phyloP scores from a whole-genome alignment of 2,888 invertebrate genomes.

The Dicyrtomina minuta region DNA sequence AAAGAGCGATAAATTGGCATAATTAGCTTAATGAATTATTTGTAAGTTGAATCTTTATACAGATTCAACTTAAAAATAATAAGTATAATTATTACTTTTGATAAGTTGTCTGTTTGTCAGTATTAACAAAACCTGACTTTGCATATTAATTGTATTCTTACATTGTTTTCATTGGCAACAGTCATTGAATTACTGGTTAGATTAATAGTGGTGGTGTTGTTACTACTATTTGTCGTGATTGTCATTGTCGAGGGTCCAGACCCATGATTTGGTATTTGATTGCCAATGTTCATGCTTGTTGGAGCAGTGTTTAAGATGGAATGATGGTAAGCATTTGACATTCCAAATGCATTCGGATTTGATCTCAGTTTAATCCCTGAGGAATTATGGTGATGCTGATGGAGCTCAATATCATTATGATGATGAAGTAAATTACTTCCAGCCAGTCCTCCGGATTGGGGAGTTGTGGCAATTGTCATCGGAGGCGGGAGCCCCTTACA shows the following conservation, averaged over 20 bases:
- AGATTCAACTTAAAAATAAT: background rate
- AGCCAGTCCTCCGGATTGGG: background rate
- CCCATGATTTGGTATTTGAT: background rate
- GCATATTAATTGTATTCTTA: conserved; percentile 2
- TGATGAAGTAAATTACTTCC: background rate
- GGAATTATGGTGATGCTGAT: background rate
- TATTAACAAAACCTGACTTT: no score
- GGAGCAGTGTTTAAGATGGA: no score
- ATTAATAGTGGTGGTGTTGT: no score
- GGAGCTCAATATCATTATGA: background rate
- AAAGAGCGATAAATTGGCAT: no score
- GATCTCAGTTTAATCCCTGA: background rate
- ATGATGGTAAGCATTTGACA: conserved; percentile 8
- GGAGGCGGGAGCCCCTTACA: conserved; percentile 28
- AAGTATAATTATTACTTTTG: no score
- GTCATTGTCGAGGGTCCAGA: background rate
- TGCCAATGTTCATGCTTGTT: no score
- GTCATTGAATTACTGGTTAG: no score
- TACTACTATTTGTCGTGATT: no score
- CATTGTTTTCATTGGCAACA: background rate
- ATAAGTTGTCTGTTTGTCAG: no score
- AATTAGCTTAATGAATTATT: no score
- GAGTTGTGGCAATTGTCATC: conserved; percentile 5
- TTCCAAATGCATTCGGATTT: background rate
- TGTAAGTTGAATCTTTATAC: no score